phyloP scores from a whole-genome alignment of 1,140 invertebrate genomes.

The Daktulosphaira vitifoliae region DNA sequence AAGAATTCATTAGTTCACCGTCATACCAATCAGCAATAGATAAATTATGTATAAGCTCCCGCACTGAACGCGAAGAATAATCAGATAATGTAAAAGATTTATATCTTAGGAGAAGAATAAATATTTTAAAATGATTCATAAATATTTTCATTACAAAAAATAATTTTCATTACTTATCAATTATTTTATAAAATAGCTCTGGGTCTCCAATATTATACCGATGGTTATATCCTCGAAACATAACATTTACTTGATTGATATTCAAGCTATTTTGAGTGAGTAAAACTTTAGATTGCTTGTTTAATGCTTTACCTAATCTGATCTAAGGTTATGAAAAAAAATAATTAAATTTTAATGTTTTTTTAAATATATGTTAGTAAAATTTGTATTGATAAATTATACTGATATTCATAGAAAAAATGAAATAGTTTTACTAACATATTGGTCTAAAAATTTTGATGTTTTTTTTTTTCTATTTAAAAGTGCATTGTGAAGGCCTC shows the following conservation, averaged over 20 bases:
- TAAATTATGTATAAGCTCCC: slow-evolving; percentile 34
- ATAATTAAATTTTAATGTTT: background rate
- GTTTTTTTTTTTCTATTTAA: slow-evolving; percentile 11
- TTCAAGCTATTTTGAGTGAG: slow-evolving; percentile 11
- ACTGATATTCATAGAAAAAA: background rate
- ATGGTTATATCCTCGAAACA: slow-evolving; percentile 23
- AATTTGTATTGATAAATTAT: no score
- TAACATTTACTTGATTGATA: slow-evolving; percentile 15
- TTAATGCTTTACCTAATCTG: slow-evolving; percentile 15
- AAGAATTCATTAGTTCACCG: slow-evolving; percentile 33
- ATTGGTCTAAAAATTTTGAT: slow-evolving; percentile 19
- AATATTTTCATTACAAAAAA: background rate
- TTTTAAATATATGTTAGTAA: no score
- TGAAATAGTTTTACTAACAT: slow-evolving; percentile 18
- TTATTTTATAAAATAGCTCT: slow-evolving; percentile 14
- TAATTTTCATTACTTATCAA: background rate
- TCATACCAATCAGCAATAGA: slow-evolving; percentile 25
- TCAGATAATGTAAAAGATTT: slow-evolving; percentile 4
- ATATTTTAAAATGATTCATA: background rate
- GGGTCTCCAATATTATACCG: slow-evolving; percentile 9
- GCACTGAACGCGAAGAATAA: slow-evolving; percentile 34
- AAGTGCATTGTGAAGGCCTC: slow-evolving; percentile 11
- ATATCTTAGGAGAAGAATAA: slow-evolving; percentile 27
- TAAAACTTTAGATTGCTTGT: slow-evolving; percentile 14
- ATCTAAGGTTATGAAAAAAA: background rate